A percentile compares a stretch with the other conserved stretches of the same genome.
These are phyloP conservation scores for Amphipyra berbera DNA, from an alignment of 2,888 invertebrate genomes.

Conservation along the genomic window DNA sequence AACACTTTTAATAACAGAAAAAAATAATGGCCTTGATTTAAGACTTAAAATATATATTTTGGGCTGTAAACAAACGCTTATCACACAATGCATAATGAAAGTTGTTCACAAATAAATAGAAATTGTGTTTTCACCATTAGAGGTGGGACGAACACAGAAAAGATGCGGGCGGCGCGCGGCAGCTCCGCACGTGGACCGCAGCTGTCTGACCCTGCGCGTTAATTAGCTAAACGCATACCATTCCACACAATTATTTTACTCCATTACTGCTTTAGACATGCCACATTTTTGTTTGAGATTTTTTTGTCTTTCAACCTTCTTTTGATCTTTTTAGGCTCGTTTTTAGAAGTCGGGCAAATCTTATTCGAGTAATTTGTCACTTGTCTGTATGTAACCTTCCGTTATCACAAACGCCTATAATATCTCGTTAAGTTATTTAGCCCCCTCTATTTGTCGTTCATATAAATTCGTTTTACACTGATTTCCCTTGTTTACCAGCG, in stretches of 20 bases:
- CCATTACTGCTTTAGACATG: slow-evolving; percentile 36
- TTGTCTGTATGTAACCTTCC: slow-evolving; percentile 9
- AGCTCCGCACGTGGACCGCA: slow-evolving; percentile 79
- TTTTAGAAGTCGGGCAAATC: slow-evolving; percentile 19
- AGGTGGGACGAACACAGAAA: slow-evolving; percentile 30
- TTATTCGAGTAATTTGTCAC: slow-evolving; percentile 14
- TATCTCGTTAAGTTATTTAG: slow-evolving; percentile 55
- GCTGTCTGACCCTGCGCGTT: slow-evolving; percentile 76
- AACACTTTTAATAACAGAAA: no score
- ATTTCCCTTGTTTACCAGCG: slow-evolving; percentile 88
- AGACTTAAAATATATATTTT: neutral
- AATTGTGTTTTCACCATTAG: slow-evolving; percentile 38
- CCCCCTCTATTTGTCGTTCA: slow-evolving; percentile 75
- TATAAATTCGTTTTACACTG: slow-evolving; percentile 86
- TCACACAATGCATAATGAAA: slow-evolving; percentile 25
- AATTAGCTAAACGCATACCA: slow-evolving; percentile 84
- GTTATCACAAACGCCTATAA: slow-evolving; percentile 38
- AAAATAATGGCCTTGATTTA: neutral
- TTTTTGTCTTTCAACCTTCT: slow-evolving; percentile 21
- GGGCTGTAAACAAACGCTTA: no score
- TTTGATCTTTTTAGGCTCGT: slow-evolving; percentile 30
- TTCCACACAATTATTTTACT: slow-evolving; percentile 78
- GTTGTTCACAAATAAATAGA: slow-evolving; percentile 33
- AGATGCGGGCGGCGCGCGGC: slow-evolving; percentile 20
- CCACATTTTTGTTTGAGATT: slow-evolving; percentile 36